Conservation (phyloP, 1,140 invertebrate species). For the Phymastichus coffea region DNA sequence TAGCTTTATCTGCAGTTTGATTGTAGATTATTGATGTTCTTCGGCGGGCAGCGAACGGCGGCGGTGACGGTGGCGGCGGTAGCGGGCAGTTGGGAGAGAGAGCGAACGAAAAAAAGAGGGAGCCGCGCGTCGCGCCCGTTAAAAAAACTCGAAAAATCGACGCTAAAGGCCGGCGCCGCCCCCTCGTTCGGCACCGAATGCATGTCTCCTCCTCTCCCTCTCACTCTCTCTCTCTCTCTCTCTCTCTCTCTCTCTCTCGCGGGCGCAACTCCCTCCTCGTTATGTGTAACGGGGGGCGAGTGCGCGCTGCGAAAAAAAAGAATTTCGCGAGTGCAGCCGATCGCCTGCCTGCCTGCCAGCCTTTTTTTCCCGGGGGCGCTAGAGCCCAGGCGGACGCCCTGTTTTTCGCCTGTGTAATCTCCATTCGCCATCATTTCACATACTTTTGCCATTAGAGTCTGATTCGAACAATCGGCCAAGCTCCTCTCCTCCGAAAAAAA, state of each 20-base stretch:
- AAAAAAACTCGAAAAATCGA: constrained; percentile 44
- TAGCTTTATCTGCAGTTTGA: constrained; percentile 58
- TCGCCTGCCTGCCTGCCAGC: constrained; percentile 27
- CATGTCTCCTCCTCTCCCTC: constrained; percentile 33
- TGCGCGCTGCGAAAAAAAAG: constrained; percentile 41
- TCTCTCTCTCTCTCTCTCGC: constrained; percentile 10
- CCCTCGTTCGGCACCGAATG: constrained; percentile 34
- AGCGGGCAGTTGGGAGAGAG: not conserved
- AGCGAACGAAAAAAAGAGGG: not conserved
- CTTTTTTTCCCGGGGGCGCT: constrained; percentile 16
- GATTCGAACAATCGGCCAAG: constrained; percentile 53
- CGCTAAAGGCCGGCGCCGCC: constrained; percentile 38
- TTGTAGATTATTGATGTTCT: constrained; percentile 59
- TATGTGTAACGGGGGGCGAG: constrained; percentile 47
- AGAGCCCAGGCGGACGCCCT: constrained; percentile 25
- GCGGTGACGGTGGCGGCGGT: constrained; percentile 32
- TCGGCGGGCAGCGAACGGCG: constrained; percentile 38
- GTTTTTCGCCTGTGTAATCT: constrained; percentile 55
- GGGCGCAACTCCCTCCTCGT: constrained; percentile 36
- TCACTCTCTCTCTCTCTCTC: not conserved
- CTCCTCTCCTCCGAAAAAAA: too few species aligned
- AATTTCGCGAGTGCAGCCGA: constrained; percentile 38
- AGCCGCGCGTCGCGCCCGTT: constrained; percentile 14
- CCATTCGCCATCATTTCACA: constrained; percentile 53
- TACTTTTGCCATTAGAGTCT: constrained; percentile 54